Conservation (phyloP, 2,113 vertebrate genomes). For the Murina feae region DNA sequence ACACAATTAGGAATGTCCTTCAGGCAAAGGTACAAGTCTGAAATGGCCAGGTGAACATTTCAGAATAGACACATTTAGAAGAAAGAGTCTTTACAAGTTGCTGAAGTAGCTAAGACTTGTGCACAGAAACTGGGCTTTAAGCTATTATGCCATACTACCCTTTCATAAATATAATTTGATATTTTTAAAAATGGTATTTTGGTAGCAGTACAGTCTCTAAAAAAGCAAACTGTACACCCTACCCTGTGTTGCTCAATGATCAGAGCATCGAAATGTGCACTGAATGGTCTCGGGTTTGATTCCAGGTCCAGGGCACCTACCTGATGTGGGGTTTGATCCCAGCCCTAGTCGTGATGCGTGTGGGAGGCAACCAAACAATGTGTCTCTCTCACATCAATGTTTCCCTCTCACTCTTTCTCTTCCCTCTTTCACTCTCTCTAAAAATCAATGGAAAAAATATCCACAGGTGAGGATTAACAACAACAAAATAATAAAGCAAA, state of each 20-base stretch:
- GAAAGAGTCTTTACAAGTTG: not conserved
- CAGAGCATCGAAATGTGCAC: no score
- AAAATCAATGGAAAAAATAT: no score
- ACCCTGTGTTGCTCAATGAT: no score
- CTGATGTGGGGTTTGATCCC: no score
- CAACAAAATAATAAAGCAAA: not conserved
- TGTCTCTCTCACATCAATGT: no score
- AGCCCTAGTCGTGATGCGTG: no score
- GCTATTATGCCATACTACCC: not conserved
- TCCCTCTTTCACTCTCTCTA: no score
- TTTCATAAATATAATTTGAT: not conserved
- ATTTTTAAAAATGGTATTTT: slow-evolving; percentile 24
- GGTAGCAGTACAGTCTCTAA: not conserved
- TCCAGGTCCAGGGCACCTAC: no score
- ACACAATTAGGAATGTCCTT: not conserved
- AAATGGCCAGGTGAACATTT: slow-evolving; percentile 25
- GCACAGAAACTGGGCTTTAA: slow-evolving; percentile 11
- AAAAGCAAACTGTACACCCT: not conserved
- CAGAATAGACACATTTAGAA: not conserved
- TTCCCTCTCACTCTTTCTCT: no score
- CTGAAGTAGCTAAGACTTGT: not conserved
- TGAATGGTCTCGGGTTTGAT: no score
- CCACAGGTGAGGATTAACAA: no score
- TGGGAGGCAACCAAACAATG: no score
- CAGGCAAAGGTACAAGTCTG: not conserved